Conservation (phyloP, 2,797 vertebrate genomes). For the Hydrocynus forskahlii region DNA sequence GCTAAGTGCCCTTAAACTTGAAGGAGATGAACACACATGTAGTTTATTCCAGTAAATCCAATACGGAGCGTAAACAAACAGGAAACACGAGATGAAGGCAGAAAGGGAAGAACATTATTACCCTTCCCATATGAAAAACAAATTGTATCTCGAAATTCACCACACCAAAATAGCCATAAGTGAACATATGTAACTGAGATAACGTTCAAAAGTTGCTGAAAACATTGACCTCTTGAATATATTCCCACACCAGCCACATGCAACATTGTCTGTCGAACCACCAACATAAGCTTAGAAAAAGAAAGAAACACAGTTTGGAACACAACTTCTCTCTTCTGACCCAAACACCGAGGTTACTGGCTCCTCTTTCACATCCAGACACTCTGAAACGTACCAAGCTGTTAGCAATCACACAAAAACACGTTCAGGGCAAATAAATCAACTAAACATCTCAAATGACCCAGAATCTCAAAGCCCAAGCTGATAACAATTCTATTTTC, state of each 20-base stretch:
- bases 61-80: neutral
- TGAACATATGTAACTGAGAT: neutral
- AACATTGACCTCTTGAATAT: neutral
- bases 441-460: constrained; percentile 4
- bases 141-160: neutral
- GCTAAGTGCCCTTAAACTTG: constrained; percentile 2
- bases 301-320: neutral
- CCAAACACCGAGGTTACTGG: constrained; percentile 32
- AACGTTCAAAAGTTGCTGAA: neutral
- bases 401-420: neutral
- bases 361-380: neutral
- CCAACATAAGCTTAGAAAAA: neutral
- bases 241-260: neutral
- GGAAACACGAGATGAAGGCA: neutral
- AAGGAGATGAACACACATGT: neutral
- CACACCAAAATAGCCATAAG: neutral
- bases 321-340: constrained; percentile 17
- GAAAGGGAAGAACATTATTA: neutral
- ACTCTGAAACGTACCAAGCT: constrained; percentile 15
- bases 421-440: neutral
- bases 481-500: neutral
- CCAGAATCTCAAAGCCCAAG: neutral
- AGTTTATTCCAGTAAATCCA: neutral
- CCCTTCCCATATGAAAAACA: neutral
- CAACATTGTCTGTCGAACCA: neutral